Evolutionary conservation across 53 echinoderm and acorn worm genomes (phyloP).

Genomic region (Patiria pectinifera): DNA sequence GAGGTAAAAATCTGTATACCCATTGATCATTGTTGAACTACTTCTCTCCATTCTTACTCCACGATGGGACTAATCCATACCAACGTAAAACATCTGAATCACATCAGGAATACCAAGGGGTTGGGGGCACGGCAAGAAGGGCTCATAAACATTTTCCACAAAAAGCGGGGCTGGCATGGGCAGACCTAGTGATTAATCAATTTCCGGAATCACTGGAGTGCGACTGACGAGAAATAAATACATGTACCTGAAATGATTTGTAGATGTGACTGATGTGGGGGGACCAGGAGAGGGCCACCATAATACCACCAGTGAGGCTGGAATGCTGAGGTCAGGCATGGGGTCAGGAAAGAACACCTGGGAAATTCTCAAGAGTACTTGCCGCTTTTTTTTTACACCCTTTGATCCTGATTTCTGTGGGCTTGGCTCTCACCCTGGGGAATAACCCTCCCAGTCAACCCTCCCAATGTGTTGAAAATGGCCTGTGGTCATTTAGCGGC

Average conservation of each 20-base stretch:
- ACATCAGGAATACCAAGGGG: background rate
- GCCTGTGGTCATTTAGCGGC: conserved; percentile 10
- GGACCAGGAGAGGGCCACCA: background rate
- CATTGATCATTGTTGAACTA: no score
- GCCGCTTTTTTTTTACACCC: background rate
- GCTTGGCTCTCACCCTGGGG: background rate
- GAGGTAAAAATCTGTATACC: no score
- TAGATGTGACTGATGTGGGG: background rate
- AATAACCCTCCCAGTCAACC: background rate
- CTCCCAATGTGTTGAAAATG: background rate
- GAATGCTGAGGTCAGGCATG: conserved; percentile 31
- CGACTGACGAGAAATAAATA: no score
- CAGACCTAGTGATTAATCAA: conserved; percentile 6
- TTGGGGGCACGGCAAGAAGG: background rate
- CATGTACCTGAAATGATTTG: background rate
- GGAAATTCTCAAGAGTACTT: conserved; percentile 35
- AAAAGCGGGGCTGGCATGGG: background rate
- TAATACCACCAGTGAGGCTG: conserved; percentile 43
- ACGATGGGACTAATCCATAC: no score
- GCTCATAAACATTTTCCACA: background rate
- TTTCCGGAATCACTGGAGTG: conserved; percentile 4
- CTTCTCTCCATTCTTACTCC: no score
- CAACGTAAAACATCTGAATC: background rate
- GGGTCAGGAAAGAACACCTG: conserved; percentile 26
- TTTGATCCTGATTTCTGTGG: conserved; percentile 30